Evolutionary conservation across 2,797 vertebrate species (phyloP).

Genomic region (Chelon labrosus): DNA sequence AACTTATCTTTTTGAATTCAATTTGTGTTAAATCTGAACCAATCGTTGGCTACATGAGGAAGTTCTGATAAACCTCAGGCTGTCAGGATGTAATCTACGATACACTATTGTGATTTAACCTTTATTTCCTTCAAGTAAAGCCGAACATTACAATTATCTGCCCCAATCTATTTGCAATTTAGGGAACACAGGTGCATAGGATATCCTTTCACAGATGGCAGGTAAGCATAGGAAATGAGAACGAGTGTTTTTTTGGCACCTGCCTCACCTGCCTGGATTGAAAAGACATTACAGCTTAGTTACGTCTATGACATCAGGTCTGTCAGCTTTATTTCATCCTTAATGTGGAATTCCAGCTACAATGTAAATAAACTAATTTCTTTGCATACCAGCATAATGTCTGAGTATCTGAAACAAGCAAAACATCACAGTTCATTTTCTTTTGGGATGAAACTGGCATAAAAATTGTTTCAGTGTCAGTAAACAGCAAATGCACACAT

Average conservation of each 20-base stretch:
- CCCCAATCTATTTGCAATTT: neutral
- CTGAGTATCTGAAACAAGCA: too few species aligned
- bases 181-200: neutral
- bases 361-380: too few species aligned
- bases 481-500: too few species aligned
- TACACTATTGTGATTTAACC: neutral
- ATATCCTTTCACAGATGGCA: conserved; percentile 16
- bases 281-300: neutral
- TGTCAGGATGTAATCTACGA: neutral
- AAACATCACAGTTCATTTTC: too few species aligned
- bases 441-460: too few species aligned
- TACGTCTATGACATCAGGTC: neutral
- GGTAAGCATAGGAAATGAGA: conserved; percentile 11
- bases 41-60: neutral
- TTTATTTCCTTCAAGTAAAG: neutral
- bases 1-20: neutral
- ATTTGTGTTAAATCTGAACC: neutral
- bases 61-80: neutral
- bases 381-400: neutral
- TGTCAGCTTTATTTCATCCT: neutral
- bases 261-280: conserved; percentile 3
- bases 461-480: too few species aligned
- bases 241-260: neutral
- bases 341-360: neutral
- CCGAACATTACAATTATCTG: neutral